phyloP scores from a whole-genome alignment of 2,113 vertebrate genomes.

The Cisticola juncidis region DNA sequence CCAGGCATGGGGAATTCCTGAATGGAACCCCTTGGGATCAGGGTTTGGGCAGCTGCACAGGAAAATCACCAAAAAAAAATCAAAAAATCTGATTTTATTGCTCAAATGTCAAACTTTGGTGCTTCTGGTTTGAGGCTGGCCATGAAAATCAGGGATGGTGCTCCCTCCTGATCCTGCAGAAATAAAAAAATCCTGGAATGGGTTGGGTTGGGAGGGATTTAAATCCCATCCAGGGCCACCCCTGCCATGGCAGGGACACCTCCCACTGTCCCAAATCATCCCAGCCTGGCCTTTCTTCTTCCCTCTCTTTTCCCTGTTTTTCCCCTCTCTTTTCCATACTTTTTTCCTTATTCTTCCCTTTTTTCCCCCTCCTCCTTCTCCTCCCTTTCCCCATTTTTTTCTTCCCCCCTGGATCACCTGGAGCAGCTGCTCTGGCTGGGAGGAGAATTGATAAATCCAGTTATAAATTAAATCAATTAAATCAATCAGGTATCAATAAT shows the following conservation, averaged over 20 bases:
- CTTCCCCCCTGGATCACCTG: neutral
- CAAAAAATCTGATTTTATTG: neutral
- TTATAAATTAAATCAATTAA: neutral
- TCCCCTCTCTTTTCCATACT: too few relatives aligned
- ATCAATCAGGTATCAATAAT: neutral
- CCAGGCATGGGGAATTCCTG: neutral
- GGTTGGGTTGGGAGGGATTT: neutral
- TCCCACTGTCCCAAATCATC: neutral
- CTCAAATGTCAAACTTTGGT: neutral
- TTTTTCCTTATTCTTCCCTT: too few relatives aligned
- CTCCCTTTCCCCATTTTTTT: neutral
- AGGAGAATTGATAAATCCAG: neutral
- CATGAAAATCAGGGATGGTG: neutral
- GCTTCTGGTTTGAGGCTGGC: neutral
- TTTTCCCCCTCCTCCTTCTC: neutral
- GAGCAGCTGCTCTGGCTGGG: conserved; percentile 11
- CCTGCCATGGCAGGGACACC: neutral
- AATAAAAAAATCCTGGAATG: neutral
- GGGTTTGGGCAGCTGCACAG: neutral
- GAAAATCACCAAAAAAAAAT: neutral
- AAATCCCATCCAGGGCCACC: neutral
- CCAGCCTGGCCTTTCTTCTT: neutral
- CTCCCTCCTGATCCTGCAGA: neutral
- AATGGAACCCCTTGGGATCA: neutral
- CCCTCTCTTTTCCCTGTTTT: neutral